A percentile compares a stretch with the other conserved stretches of the same genome.
phyloP scores from a whole-genome alignment of 2,797 vertebrate species.

The Crypturellus tataupa region DNA sequence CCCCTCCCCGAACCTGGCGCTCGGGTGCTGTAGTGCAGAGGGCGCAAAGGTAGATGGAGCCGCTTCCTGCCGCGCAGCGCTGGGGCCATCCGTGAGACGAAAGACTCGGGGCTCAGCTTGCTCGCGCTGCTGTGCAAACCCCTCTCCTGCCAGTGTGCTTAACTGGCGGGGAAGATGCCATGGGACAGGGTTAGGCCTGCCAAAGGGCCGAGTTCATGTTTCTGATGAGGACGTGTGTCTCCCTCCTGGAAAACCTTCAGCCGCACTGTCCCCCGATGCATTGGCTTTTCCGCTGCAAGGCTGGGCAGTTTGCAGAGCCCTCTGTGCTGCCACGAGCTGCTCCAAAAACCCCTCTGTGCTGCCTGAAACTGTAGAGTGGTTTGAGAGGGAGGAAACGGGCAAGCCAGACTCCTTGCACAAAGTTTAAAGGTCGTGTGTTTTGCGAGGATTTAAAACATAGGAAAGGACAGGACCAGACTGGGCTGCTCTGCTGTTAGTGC shows the following conservation, averaged over 20 bases:
- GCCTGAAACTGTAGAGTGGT: conserved; percentile 68
- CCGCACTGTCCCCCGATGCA: conserved; percentile 33
- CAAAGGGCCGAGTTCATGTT: background rate
- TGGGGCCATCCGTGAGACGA: background rate
- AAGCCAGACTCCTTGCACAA: conserved; percentile 22
- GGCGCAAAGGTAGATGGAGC: background rate
- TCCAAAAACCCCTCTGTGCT: conserved; percentile 44
- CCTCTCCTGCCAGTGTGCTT: background rate
- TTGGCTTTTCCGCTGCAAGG: conserved; percentile 62
- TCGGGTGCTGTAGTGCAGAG: background rate
- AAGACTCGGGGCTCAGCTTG: background rate
- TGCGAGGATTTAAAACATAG: background rate
- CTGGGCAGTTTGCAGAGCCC: conserved; percentile 39
- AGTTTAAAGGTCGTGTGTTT: conserved; percentile 22
- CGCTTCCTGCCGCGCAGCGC: background rate
- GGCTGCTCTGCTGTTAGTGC: conserved; percentile 9
- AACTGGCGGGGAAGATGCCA: background rate
- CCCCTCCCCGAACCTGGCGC: conserved; percentile 5
- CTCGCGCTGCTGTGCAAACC: background rate
- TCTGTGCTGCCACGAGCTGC: conserved; percentile 50
- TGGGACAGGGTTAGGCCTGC: background rate
- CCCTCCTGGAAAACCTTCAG: conserved; percentile 54
- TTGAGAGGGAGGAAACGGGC: conserved; percentile 56
- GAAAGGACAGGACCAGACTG: background rate
- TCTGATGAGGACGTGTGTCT: conserved; percentile 33